Base-by-base conservation (phyloP, 2,888 invertebrate genomes). In the Caenorhabditis becei region DNA sequence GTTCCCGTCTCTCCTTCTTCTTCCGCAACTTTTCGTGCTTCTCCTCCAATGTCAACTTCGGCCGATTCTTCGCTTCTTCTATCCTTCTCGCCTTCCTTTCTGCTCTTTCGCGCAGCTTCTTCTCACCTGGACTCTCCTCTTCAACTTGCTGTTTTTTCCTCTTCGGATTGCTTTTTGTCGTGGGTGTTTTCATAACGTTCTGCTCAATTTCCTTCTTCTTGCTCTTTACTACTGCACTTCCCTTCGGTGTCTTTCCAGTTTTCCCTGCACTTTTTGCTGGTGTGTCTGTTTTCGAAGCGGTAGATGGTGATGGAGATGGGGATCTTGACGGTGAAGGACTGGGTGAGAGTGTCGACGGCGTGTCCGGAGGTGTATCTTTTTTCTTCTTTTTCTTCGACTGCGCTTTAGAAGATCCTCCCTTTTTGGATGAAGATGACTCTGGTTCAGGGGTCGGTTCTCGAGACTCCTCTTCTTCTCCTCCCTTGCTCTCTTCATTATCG, bases 1-100 rank as follows among this genome's bases (percentile, higher is more conserved):
- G 49, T 54, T 65, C 59, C 51, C 41, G 65, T n/a, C 72, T 23
- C 20, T 65, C 70, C 20, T 71, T 78, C 35, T 78, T 70, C 41
- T 65, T 78, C 24, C 26, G 7, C 14, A 65, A 4, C 32, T 67
- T 77, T 18, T 23, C 62, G 24, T 59, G 23, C 35, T 77, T 77
- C 24, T 77, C 41, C 18, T 61, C 67, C 10, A 47, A 16, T 11
- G 67, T 77, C 28, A 77, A 11, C 26, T 77, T 61, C 18, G 67
- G 66, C 3, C 67, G 53, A 67, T 44, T 32, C 24, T 62, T 62
- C 14, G 66, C 67, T 54, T 61, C 67, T 24, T 77, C 49, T 16
- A 67, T 53, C 23, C 66, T 41, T 16, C 62, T 53, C 4, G 53
- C 56, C 26, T 67, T 77, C 16, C 74, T 32, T 51, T 65, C 74